Conservation (phyloP, 2,797 vertebrate genomes). For the Hoplostethus atlanticus region DNA sequence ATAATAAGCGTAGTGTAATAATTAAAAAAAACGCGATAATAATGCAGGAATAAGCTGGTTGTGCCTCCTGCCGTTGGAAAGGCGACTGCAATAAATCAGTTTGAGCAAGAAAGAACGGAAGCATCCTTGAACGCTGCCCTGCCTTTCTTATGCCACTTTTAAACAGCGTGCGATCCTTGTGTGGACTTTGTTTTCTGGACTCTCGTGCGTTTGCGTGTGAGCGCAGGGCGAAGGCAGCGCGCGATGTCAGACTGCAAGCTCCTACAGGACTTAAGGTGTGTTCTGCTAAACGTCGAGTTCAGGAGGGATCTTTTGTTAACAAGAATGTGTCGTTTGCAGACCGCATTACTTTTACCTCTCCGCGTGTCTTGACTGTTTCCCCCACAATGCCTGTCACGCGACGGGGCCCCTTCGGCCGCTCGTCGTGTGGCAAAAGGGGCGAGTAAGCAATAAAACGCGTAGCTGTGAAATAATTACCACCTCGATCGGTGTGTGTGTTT, state of each 20-base stretch:
- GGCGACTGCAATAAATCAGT: constrained; percentile 69
- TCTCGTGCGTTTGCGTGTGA: constrained; percentile 15
- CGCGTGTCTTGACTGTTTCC: no score
- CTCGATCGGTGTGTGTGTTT: no score
- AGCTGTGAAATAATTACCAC: no score
- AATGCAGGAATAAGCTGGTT: constrained; percentile 17
- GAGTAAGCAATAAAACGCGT: no score
- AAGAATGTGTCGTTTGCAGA: no score
- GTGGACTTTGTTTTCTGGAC: constrained; percentile 42
- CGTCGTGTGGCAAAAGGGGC: no score
- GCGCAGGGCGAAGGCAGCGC: no score
- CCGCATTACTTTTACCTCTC: no score
- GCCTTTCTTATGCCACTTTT: constrained; percentile 55
- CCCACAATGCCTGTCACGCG: no score
- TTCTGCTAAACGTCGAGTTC: constrained; percentile 53
- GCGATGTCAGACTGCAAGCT: constrained; percentile 66
- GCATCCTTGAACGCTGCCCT: constrained; percentile 55
- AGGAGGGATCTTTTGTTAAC: constrained; percentile 69
- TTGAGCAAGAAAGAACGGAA: constrained; percentile 71
- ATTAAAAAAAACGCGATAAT: constrained; percentile 27
- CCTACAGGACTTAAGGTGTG: constrained; percentile 77
- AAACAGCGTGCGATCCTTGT: constrained; percentile 61
- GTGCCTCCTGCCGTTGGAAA: constrained; percentile 19
- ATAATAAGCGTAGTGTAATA: constrained; percentile 50
- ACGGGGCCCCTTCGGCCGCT: no score